Evolutionary conservation across 1,140 invertebrate genomes (phyloP).

Genomic region (Stegodyphus mimosarum): DNA sequence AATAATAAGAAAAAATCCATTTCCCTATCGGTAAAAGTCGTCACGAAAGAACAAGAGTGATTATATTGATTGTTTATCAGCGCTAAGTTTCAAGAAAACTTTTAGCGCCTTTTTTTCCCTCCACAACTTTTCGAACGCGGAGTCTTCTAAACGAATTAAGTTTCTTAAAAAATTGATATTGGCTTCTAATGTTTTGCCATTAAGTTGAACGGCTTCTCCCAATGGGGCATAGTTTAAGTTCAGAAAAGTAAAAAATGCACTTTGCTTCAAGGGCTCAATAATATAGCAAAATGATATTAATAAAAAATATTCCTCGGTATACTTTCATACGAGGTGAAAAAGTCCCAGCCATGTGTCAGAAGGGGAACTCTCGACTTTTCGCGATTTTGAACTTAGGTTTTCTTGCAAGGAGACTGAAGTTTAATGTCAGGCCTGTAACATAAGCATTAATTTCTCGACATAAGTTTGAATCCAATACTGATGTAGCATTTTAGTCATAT

Average conservation of each 20-base stretch:
- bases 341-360: too few relatives aligned
- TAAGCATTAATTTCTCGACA: too few relatives aligned
- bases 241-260: neutral
- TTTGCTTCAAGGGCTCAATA: neutral
- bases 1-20: conserved; percentile 53
- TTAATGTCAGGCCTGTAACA: too few relatives aligned
- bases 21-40: conserved; percentile 54
- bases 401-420: too few relatives aligned
- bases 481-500: too few relatives aligned
- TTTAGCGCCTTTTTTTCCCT: conserved; percentile 21
- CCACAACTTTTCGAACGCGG: conserved; percentile 30
- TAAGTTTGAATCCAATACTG: too few relatives aligned
- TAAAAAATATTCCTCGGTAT: too few relatives aligned
- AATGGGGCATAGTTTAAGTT: neutral
- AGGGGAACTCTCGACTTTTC: too few relatives aligned
- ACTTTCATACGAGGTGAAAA: too few relatives aligned
- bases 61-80: conserved; percentile 61
- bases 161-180: conserved; percentile 55
- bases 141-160: conserved; percentile 40
- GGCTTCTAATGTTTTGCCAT: conserved; percentile 58
- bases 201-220: conserved; percentile 44
- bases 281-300: neutral
- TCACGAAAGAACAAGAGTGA: conserved; percentile 55
- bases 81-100: conserved; percentile 44
- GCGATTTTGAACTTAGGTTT: too few relatives aligned